Percentiles rank a stretch among this genome's conserved stretches.
Evolutionary conservation across 2,888 invertebrate species (phyloP).

Genomic region (Campoplex nolae): DNA sequence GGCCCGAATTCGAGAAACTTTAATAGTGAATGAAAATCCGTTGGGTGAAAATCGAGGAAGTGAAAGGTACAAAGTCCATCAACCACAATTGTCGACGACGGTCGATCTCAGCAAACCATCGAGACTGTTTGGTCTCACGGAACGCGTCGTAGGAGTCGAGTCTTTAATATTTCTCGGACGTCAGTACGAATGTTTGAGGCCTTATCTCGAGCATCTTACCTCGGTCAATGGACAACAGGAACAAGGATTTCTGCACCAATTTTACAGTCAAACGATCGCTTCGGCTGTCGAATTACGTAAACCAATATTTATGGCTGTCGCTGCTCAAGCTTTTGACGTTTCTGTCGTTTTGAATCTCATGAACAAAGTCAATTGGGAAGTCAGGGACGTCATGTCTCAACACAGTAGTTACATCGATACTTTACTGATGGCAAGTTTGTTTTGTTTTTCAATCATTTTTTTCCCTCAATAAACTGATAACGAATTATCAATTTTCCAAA

Average conservation of each 20-base stretch:
- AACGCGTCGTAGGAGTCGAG: constrained; percentile 96
- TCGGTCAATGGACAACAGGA: constrained; percentile 87
- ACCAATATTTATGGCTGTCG: constrained; percentile 95
- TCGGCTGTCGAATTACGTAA: constrained; percentile 91
- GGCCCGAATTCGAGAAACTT: constrained; percentile 91
- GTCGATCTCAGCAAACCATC: constrained; percentile 90
- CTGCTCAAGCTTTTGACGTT: constrained; percentile 92
- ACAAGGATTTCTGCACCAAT: constrained; percentile 89
- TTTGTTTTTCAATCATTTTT: neutral
- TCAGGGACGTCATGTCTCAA: constrained; percentile 97
- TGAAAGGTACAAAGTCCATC: constrained; percentile 84
- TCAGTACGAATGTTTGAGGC: constrained; percentile 93
- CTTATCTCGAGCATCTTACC: constrained; percentile 94
- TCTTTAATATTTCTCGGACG: constrained; percentile 95
- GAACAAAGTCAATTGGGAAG: constrained; percentile 97
- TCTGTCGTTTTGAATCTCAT: constrained; percentile 92
- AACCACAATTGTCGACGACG: constrained; percentile 87
- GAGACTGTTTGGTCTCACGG: constrained; percentile 92
- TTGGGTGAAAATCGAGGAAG: constrained; percentile 80
- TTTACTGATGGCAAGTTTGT: constrained; percentile 87
- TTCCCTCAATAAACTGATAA: neutral
- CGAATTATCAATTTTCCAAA: neutral
- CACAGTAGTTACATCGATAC: constrained; percentile 96
- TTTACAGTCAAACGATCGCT: constrained; percentile 90
- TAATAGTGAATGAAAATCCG: constrained; percentile 85